Conservation (phyloP, 2,797 vertebrate species). For the Thripadectes ignobilis region DNA sequence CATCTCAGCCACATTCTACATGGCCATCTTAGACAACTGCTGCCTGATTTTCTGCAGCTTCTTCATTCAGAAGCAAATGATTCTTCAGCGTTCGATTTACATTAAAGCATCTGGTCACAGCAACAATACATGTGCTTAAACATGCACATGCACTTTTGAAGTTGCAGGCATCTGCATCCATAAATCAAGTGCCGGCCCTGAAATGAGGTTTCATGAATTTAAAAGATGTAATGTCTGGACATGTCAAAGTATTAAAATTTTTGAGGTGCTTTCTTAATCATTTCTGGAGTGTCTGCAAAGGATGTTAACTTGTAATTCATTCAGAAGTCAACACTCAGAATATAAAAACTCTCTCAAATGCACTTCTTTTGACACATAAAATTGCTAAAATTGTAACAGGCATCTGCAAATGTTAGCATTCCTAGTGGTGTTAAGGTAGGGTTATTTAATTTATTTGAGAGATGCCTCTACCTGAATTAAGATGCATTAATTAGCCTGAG, state of each 20-base stretch:
- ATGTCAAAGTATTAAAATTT: neutral
- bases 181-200: neutral
- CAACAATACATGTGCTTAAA: neutral
- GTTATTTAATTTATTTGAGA: neutral
- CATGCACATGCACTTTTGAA: neutral
- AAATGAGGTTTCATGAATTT: neutral
- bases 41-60: neutral
- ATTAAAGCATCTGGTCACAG: neutral
- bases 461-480: neutral
- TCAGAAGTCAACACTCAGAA: neutral
- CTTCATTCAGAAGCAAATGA: constrained; percentile 1
- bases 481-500: neutral
- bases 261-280: neutral
- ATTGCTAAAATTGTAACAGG: neutral
- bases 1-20: neutral
- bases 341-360: neutral
- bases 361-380: neutral
- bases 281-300: neutral
- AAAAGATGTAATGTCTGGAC: neutral
- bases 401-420: neutral
- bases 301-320: neutral
- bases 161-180: neutral
- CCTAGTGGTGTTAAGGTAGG: neutral
- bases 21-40: neutral
- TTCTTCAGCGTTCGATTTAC: neutral